phyloP scores from a whole-genome alignment of 64 coral and sea anemone species.

The Pachyseris speciosa region DNA sequence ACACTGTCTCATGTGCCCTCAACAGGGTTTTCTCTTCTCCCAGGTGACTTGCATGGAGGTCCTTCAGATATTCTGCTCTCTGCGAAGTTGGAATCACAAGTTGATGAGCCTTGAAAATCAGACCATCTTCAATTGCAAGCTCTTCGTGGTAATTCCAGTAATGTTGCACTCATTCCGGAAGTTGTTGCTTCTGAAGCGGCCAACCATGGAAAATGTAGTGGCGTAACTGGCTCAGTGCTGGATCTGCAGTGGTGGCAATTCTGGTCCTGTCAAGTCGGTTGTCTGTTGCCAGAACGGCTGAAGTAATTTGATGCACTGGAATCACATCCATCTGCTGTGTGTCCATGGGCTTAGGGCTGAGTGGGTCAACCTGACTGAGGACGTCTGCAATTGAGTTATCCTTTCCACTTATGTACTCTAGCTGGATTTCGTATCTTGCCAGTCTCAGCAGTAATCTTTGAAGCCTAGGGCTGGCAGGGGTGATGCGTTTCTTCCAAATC shows the following conservation, averaged over 20 bases:
- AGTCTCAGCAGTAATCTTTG: slow-evolving; percentile 6
- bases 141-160: not conserved
- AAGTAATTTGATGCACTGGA: slow-evolving; percentile 14
- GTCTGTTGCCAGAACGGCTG: not conserved
- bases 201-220: not conserved
- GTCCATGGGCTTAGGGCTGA: slow-evolving; percentile 15
- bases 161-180: not conserved
- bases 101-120: not conserved
- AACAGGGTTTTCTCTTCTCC: slow-evolving; percentile 35
- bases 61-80: not conserved
- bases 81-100: not conserved
- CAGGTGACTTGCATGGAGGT: slow-evolving; percentile 1
- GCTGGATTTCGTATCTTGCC: not conserved
- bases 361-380: no score
- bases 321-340: slow-evolving; percentile 28
- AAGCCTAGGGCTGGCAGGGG: not conserved
- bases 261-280: not conserved
- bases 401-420: slow-evolving; percentile 50
- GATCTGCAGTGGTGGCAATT: slow-evolving; percentile 1
- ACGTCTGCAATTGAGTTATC: slow-evolving; percentile 70
- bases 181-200: not conserved
- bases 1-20: slow-evolving; percentile 12
- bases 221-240: not conserved
- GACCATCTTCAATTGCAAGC: slow-evolving; percentile 1
- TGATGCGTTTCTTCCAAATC: not conserved